Percentiles rank a stretch among this genome's conserved stretches.
phyloP scores from a whole-genome alignment of 2,113 vertebrate genomes.

The Spilogale gracilis region DNA sequence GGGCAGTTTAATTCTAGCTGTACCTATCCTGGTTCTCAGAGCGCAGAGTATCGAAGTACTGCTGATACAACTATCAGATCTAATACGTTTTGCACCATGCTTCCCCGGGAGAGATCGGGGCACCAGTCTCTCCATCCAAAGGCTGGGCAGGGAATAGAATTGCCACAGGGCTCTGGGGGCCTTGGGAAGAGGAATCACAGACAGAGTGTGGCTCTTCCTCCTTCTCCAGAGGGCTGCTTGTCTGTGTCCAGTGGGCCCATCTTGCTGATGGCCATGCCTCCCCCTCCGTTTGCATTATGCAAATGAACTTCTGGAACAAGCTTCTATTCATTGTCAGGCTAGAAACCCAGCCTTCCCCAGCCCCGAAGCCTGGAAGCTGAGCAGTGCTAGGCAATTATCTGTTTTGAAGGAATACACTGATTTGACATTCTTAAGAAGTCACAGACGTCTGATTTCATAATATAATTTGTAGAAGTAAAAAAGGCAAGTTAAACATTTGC shows the following conservation, averaged over 20 bases:
- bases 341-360: slow-evolving; percentile 86
- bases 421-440: slow-evolving; percentile 91
- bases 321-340: slow-evolving; percentile 82
- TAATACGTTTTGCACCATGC: slow-evolving; percentile 71
- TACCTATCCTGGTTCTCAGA: slow-evolving; percentile 70
- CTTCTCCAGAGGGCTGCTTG: slow-evolving; percentile 43
- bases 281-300: slow-evolving; percentile 74
- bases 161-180: slow-evolving; percentile 38
- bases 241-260: background rate
- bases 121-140: slow-evolving; percentile 71
- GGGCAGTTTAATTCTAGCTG: slow-evolving; percentile 83
- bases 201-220: background rate
- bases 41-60: slow-evolving; percentile 68
- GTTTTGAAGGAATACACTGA: slow-evolving; percentile 88
- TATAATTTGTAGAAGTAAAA: slow-evolving; percentile 90
- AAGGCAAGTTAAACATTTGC: slow-evolving; percentile 90
- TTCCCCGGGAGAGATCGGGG: slow-evolving; percentile 71
- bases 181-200: slow-evolving; percentile 13
- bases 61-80: slow-evolving; percentile 81
- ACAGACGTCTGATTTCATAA: slow-evolving; percentile 89
- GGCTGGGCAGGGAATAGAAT: slow-evolving; percentile 67
- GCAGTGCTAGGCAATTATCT: slow-evolving; percentile 88
- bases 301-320: slow-evolving; percentile 80
- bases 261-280: background rate
- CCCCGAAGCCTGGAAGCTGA: slow-evolving; percentile 84